Base-by-base conservation (phyloP, 2,113 vertebrate species). In the Bungarus multicinctus region DNA sequence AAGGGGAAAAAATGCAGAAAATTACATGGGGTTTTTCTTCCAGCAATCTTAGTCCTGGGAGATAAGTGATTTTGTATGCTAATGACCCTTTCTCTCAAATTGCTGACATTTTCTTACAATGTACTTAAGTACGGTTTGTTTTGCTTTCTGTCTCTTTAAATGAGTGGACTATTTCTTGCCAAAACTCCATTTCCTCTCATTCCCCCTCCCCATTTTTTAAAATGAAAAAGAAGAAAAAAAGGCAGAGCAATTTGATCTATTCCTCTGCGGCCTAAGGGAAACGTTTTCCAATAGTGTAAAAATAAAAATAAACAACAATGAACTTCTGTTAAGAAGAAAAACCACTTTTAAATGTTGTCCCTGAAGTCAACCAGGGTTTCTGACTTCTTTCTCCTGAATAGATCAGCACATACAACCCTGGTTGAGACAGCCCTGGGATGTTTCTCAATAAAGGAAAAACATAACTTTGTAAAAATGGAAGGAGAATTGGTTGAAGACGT, bases 141-240 rank as follows among this genome's bases (percentile, higher is more conserved):
- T 98, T 97, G 96, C 96, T 98, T 97, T 97, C 97, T 98, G 97
- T 98, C 97, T 97, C 97, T 97, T 97, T 97, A 96, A 97, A 96
- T 97, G 95, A 96, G 96, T 85, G 2, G 1, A 95, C 91, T 90
- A 39, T 14, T 3, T 92, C 93, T 96, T 97, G 97, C 97, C 97
- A 97, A 97, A 94, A 96, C n/a, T 54, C 47, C 54, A 60, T 86
- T 93, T 93, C 88, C 74, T 89, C 64, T 96, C 96, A 45, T 94
- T 95, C 92, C 55, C 96, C 96, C 97, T 95, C 96, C 96, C 94
- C 96, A 81, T 93, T 97, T 95, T 95, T 45, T 25, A 23, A 27
- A 58, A 58, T 23, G 25, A 25, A 10, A 60, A 25, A 52, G n/a
- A 53, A 50, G 14, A 52, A 53, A 81, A 90, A 81, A 98, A 98